phyloP scores from a whole-genome alignment of 2,888 invertebrate genomes.

The Drosophila villosipedis region DNA sequence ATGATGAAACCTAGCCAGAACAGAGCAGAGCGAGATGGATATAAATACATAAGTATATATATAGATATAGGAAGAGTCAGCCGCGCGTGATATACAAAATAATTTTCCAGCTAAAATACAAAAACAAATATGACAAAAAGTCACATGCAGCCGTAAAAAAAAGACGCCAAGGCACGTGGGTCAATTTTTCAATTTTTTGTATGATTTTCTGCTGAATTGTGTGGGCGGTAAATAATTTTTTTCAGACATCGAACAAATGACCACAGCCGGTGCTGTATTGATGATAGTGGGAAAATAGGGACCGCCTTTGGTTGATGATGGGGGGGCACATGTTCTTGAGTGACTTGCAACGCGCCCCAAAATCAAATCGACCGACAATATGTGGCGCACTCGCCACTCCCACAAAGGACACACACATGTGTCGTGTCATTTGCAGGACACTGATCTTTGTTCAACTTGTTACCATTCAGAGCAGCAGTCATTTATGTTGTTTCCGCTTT shows the following conservation, averaged over 20 bases:
- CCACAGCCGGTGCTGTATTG: slow-evolving; percentile 29
- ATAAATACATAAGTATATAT: slow-evolving; percentile 4
- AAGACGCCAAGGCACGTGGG: slow-evolving; percentile 39
- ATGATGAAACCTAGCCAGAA: slow-evolving; percentile 34
- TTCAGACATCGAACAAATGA: slow-evolving; percentile 28
- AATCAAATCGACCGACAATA: slow-evolving; percentile 55
- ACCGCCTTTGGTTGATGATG: neutral
- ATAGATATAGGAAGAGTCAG: slow-evolving; percentile 29
- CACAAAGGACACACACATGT: slow-evolving; percentile 25
- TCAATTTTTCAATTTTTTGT: slow-evolving; percentile 10
- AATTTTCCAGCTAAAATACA: slow-evolving; percentile 47
- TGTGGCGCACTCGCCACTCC: slow-evolving; percentile 2
- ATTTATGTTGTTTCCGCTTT: slow-evolving; percentile 11
- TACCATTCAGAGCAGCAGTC: slow-evolving; percentile 15
- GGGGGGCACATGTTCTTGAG: slow-evolving; percentile 61
- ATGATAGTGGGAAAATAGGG: neutral
- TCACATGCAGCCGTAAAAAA: slow-evolving; percentile 49
- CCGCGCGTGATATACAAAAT: slow-evolving; percentile 53
- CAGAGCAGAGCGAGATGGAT: slow-evolving; percentile 6
- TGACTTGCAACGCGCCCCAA: slow-evolving; percentile 49
- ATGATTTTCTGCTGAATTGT: neutral
- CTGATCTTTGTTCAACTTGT: slow-evolving; percentile 33
- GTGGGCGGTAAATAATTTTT: slow-evolving; percentile 34
- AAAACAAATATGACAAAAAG: slow-evolving; percentile 25
- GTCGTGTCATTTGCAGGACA: slow-evolving; percentile 50